A percentile compares a stretch with the other conserved stretches of the same genome.
These are phyloP conservation scores for Neotoma lepida DNA, from an alignment of 2,113 vertebrate genomes.

Conservation along the genomic window DNA sequence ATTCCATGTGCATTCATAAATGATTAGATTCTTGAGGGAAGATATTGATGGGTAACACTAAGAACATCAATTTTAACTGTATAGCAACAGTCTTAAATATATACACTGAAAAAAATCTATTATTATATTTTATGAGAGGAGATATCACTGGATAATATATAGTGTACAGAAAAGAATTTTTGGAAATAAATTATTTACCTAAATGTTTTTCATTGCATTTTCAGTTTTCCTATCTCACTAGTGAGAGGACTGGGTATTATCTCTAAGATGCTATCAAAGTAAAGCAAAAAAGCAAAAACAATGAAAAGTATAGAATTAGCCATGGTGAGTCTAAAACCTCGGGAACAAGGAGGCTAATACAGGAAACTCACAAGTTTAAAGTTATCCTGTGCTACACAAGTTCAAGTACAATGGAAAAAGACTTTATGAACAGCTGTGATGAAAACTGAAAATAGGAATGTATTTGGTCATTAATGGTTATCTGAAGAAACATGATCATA, in stretches of 20 bases:
- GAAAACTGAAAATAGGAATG: background rate
- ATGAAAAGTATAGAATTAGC: background rate
- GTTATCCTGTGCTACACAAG: background rate
- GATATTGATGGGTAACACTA: background rate
- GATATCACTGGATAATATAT: background rate
- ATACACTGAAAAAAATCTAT: background rate
- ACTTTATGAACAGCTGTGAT: background rate
- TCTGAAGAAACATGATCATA: background rate
- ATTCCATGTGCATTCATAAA: background rate
- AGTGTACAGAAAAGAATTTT: background rate
- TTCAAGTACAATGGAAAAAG: background rate
- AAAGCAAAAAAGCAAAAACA: background rate
- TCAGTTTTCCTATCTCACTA: background rate
- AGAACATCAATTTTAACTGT: background rate
- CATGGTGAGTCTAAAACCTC: background rate
- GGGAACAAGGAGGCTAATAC: background rate
- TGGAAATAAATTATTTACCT: background rate
- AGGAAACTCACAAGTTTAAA: background rate
- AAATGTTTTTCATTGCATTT: background rate
- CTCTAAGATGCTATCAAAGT: background rate
- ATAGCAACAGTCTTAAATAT: conserved; percentile 1
- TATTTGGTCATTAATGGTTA: background rate
- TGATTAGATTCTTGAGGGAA: background rate
- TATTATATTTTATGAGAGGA: background rate
- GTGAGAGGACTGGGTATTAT: background rate